Evolutionary conservation across 2,113 vertebrate genomes (phyloP), one percentile per base, ranked within the genome.

Genomic region (Gymnarchus niloticus): DNA sequence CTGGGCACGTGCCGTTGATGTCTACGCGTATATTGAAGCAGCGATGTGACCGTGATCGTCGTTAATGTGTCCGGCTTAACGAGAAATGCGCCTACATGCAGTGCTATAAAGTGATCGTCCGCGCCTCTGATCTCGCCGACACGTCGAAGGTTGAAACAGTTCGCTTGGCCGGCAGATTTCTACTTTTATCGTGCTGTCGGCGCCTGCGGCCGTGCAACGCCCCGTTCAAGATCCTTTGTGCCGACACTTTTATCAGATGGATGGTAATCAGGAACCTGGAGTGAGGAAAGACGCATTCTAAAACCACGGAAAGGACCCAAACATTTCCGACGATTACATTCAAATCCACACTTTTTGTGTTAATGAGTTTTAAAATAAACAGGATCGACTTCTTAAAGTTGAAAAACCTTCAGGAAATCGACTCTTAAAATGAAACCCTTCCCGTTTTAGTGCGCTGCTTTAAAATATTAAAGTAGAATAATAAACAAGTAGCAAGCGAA

Each of bases 211-310:
- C 84, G 12, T 89, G 69, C 84, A 37, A 80, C 80, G 85, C 89
- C 84, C 81, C 76, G 88, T 89, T 85, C 12, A 59, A 78, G 37
- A n/a, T 6, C 84, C 82, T 89, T 90, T 92, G 91, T 91, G 61
- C 69, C 85, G 6, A 56, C 23, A 48, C 41, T 54, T 86, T 90
- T 85, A 91, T 91, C 91, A 44, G 82, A 82, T 82, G 83, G 82
- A 41, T 81, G 33, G 19, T 84, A 85, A 86, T 86, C 46, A 10
- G 51, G 51, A 44, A 7, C 37, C 19, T 6, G 6, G 12, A 33
- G 84, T n/a, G 3, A 86, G 88, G 88, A 89, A 90, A 85, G 82
- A 54, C 17, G 56, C 54, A 88, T 84, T 87, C 85, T 83, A 90
- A 91, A 91, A 90, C 90, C 56, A 52, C 44, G 44, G 76, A 78